phyloP scores from a whole-genome alignment of 2,113 vertebrate genomes.

The Sinocyclocheilus rhinocerous region DNA sequence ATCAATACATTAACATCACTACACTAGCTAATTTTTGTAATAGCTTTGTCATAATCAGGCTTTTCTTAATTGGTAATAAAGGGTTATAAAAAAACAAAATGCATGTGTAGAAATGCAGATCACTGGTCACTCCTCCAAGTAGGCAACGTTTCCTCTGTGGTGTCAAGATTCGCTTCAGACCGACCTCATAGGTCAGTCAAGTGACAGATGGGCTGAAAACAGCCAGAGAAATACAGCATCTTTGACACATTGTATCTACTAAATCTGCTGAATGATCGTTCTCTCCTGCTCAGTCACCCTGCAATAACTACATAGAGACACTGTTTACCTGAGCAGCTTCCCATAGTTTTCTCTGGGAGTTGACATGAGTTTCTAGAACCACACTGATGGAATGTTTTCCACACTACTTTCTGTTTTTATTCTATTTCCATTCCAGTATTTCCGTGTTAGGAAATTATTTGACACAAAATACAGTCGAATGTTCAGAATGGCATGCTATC shows the following conservation, averaged over 20 bases:
- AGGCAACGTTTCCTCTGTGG: background rate
- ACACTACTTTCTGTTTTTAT: background rate
- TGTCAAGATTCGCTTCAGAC: constrained; percentile 3
- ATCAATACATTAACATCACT: background rate
- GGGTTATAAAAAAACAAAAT: background rate
- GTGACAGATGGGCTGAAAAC: constrained; percentile 28
- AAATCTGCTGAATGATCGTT: background rate
- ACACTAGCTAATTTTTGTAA: background rate
- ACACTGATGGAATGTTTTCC: background rate
- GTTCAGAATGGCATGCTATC: background rate
- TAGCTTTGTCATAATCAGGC: background rate
- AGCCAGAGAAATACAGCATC: constrained; percentile 28
- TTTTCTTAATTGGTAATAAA: background rate
- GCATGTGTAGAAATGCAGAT: background rate
- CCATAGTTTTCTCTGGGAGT: background rate
- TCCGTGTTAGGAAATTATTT: constrained; percentile 1
- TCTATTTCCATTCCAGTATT: background rate
- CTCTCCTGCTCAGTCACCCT: constrained; percentile 13
- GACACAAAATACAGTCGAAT: background rate
- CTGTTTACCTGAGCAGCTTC: background rate
- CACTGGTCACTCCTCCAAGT: background rate
- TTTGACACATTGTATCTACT: constrained; percentile 25
- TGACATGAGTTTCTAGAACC: background rate
- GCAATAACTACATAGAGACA: background rate
- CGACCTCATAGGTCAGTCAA: constrained; percentile 14